Conservation (phyloP, 2,888 invertebrate genomes). For the Ctena decussata region DNA sequence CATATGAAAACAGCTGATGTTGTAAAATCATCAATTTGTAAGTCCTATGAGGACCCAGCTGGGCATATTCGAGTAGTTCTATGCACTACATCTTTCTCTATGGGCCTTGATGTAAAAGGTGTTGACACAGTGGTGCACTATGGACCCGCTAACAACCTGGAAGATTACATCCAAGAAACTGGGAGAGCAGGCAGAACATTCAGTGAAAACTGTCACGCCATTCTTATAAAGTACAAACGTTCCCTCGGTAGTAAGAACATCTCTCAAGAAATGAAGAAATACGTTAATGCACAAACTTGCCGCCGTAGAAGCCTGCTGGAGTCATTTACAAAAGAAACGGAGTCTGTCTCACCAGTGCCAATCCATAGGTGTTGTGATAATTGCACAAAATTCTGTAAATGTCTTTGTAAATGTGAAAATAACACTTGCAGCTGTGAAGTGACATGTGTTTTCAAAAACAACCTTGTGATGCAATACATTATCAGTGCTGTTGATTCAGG, state of each 20-base stretch:
- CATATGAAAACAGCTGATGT: constrained; percentile 40
- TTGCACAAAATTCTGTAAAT: constrained; percentile 8
- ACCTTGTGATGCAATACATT: background rate
- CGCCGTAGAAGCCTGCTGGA: background rate
- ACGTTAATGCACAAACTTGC: background rate
- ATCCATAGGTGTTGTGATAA: constrained; percentile 23
- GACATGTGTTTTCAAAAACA: background rate
- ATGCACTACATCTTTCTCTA: constrained; percentile 50
- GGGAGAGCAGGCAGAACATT: constrained; percentile 38
- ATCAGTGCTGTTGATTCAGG: background rate
- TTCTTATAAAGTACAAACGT: constrained; percentile 36
- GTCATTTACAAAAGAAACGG: background rate
- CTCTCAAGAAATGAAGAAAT: constrained; percentile 27
- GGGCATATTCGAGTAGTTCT: constrained; percentile 49
- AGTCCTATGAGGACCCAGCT: constrained; percentile 31
- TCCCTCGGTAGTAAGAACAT: constrained; percentile 33
- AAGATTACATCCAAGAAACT: constrained; percentile 53
- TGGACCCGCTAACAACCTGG: constrained; percentile 46
- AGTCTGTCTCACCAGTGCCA: background rate
- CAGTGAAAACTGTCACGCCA: constrained; percentile 28
- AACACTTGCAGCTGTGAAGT: background rate
- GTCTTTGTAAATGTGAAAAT: constrained; percentile 5
- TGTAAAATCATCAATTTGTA: constrained; percentile 31
- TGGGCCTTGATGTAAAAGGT: constrained; percentile 56
- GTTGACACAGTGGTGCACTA: constrained; percentile 49